Percentiles rank a stretch among this genome's conserved stretches.
phyloP scores from a whole-genome alignment of 2,113 vertebrate genomes.

The Melanerpes aurifrons region DNA sequence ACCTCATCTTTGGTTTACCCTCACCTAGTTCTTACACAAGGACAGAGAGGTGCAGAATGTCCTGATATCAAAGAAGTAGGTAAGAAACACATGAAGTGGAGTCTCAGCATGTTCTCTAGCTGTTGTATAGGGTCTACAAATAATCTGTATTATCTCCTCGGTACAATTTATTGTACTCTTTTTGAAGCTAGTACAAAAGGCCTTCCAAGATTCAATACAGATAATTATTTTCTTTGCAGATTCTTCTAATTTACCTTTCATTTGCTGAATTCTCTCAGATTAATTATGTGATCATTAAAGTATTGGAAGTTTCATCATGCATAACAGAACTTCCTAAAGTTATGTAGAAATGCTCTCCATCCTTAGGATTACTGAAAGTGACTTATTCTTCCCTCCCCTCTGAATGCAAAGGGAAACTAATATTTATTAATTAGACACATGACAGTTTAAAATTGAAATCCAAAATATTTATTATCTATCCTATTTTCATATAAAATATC shows the following conservation, averaged over 20 bases:
- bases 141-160: not conserved
- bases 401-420: not conserved
- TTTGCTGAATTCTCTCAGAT: not conserved
- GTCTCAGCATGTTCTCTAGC: not conserved
- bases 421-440: slow-evolving; percentile 1
- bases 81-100: too few species aligned
- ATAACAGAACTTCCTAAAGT: not conserved
- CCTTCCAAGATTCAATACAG: not conserved
- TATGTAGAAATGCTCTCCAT: not conserved
- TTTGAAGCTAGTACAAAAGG: not conserved
- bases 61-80: not conserved
- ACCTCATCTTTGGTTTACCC: not conserved
- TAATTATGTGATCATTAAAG: not conserved
- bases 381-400: not conserved
- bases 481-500: not conserved
- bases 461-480: not conserved
- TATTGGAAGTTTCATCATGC: not conserved
- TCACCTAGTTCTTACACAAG: not conserved
- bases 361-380: not conserved
- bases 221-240: not conserved
- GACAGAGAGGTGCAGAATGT: not conserved
- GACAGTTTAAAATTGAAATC: not conserved
- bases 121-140: not conserved
- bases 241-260: not conserved
- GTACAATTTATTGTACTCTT: not conserved